Evolutionary conservation across 2,888 invertebrate species (phyloP).

Genomic region (Junonia oenone): DNA sequence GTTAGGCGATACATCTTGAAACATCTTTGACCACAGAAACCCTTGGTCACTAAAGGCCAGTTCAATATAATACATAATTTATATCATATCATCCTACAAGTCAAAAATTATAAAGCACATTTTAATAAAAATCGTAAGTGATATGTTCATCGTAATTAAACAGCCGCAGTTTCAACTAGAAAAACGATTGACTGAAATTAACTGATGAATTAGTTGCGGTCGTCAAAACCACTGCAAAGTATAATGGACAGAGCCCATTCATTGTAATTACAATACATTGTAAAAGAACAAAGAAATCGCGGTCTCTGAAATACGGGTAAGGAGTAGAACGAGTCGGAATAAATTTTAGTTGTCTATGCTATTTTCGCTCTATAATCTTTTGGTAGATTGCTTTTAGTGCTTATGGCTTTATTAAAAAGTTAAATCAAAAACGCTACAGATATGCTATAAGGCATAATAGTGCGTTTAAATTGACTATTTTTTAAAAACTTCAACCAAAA

Average conservation of each 20-base stretch:
- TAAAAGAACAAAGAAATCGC: constrained; percentile 16
- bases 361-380: not conserved
- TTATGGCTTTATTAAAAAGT: not conserved
- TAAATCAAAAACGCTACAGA: not conserved
- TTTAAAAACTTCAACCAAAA: too few species aligned
- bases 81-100: too few species aligned
- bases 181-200: constrained; percentile 7
- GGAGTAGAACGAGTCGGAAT: not conserved
- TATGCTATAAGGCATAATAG: too few species aligned
- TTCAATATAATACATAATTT: too few species aligned
- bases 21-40: too few species aligned
- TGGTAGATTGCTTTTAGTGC: not conserved
- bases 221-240: constrained; percentile 18
- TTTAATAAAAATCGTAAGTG: too few species aligned
- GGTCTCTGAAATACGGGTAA: not conserved
- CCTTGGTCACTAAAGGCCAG: too few species aligned
- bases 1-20: too few species aligned
- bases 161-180: not conserved
- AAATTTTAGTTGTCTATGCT: not conserved
- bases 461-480: too few species aligned
- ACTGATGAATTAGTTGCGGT: constrained; percentile 8
- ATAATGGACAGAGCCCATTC: constrained; percentile 17
- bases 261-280: constrained; percentile 14
- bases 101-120: too few species aligned
- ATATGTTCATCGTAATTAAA: constrained; percentile 4